These are phyloP conservation scores for Bettongia penicillata DNA, from an alignment of 2,113 vertebrate species.

Conservation along the genomic window DNA sequence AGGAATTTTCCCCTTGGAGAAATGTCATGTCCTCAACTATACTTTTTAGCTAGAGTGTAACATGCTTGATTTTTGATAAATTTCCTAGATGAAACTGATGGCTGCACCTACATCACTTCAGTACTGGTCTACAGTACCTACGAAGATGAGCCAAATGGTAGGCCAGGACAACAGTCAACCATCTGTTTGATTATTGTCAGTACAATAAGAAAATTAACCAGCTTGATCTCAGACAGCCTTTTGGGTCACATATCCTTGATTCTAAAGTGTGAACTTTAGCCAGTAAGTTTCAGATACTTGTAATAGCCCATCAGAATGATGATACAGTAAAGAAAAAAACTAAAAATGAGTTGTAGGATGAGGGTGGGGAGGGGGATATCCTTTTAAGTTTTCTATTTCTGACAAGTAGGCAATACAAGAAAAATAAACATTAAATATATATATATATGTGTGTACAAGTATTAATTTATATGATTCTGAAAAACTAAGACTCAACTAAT, in stretches of 20 bases:
- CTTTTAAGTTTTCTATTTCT: background rate
- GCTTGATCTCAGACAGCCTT: constrained; percentile 10
- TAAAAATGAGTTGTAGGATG: background rate
- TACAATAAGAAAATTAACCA: constrained; percentile 9
- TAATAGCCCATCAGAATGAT: background rate
- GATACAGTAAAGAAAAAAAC: background rate
- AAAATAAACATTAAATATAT: background rate
- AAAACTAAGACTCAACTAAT: background rate
- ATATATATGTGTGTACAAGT: background rate
- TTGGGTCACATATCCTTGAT: constrained; percentile 2
- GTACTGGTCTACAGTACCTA: background rate
- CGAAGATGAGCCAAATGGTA: constrained; percentile 7
- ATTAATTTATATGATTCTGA: background rate
- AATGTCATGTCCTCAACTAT: background rate
- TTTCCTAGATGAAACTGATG: constrained; percentile 9
- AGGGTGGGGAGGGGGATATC: background rate
- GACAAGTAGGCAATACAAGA: background rate
- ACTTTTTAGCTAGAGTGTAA: background rate
- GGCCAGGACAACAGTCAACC: background rate
- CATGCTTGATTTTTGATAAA: background rate
- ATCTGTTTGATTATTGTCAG: background rate
- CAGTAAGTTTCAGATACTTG: background rate
- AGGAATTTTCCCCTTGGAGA: background rate
- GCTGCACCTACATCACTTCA: constrained; percentile 10
- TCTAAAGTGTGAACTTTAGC: background rate